phyloP scores from a whole-genome alignment of 2,113 vertebrate species.

The Tauraco erythrolophus region DNA sequence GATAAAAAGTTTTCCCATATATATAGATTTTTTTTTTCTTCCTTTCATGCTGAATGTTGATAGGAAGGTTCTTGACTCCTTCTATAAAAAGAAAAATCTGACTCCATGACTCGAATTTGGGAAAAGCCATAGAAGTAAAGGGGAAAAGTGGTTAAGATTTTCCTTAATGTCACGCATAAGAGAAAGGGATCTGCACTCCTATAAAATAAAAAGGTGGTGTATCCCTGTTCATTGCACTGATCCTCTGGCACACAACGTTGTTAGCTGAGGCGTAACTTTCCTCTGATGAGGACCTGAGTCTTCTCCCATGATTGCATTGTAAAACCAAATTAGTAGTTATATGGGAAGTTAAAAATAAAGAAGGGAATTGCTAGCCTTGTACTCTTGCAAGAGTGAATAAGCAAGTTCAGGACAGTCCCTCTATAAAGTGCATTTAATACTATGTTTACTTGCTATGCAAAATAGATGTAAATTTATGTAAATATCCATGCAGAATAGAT shows the following conservation, averaged over 20 bases:
- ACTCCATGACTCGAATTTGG: not conserved
- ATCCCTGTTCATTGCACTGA: not conserved
- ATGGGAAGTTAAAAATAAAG: not conserved
- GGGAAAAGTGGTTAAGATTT: not conserved
- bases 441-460: not conserved
- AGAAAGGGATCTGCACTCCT: not conserved
- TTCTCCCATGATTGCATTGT: not conserved
- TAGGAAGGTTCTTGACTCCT: not conserved
- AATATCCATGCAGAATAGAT: not conserved
- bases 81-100: not conserved
- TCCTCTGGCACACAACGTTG: not conserved
- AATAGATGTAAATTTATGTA: slow-evolving; percentile 59
- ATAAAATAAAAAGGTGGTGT: not conserved
- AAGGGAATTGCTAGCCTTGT: not conserved
- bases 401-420: accelerated
- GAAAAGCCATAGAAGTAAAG: not conserved
- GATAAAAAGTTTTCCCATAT: not conserved
- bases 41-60: not conserved
- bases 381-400: not conserved
- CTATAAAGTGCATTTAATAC: not conserved
- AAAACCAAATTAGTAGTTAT: not conserved
- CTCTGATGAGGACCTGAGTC: not conserved
- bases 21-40: not conserved
- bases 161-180: accelerated
- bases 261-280: not conserved